phyloP scores from a whole-genome alignment of 2,888 invertebrate genomes.

The Agrenia bidenticulata region DNA sequence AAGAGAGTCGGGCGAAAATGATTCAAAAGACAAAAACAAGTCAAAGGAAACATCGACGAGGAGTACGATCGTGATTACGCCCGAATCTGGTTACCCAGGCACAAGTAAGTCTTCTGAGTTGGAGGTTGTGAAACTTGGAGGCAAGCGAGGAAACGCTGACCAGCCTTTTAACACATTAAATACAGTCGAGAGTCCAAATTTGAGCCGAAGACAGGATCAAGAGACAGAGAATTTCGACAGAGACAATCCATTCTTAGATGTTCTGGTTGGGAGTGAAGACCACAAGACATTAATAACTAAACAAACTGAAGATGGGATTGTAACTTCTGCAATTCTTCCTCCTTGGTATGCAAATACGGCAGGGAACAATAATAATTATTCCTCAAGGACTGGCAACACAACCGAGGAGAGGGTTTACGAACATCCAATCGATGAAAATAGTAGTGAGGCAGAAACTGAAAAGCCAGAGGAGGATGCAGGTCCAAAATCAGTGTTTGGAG shows the following conservation, averaged over 20 bases:
- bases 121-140: constrained; percentile 24
- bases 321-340: constrained; percentile 51
- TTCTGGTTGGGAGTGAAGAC: constrained; percentile 47
- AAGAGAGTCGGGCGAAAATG: constrained; percentile 18
- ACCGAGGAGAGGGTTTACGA: neutral
- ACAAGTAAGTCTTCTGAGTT: constrained; percentile 16
- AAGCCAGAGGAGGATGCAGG: neutral
- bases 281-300: constrained; percentile 49
- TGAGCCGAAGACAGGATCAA: constrained; percentile 24
- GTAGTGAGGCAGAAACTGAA: constrained; percentile 10
- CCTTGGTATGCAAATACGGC: constrained; percentile 47
- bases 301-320: constrained; percentile 47
- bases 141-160: constrained; percentile 20
- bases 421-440: neutral
- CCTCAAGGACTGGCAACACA: neutral
- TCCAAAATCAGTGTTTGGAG: neutral
- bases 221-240: constrained; percentile 1
- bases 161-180: constrained; percentile 34
- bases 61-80: neutral
- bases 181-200: constrained; percentile 45
- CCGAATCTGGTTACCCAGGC: neutral
- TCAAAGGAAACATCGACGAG: constrained; percentile 3
- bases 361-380: neutral
- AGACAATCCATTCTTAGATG: constrained; percentile 42
- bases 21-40: constrained; percentile 7